Conservation (phyloP, 2,888 invertebrate species). For the Drosophila stalkeri region DNA sequence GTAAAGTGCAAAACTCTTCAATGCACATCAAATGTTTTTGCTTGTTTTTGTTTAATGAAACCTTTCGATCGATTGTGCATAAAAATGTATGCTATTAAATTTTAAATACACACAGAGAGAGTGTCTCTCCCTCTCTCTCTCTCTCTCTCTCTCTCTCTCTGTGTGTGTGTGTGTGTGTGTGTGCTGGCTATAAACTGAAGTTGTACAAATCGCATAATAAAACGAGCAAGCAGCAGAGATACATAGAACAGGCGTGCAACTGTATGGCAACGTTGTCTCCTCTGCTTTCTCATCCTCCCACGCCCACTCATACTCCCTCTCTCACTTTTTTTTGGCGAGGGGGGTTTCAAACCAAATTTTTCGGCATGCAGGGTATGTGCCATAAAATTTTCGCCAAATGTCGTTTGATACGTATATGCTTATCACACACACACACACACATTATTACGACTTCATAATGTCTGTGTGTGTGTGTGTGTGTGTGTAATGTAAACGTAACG, state of each 20-base stretch:
- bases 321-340: conserved; percentile 3
- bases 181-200: conserved; percentile 76
- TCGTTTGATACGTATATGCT: conserved; percentile 78
- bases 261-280: conserved; percentile 17
- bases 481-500: conserved; percentile 61
- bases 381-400: conserved; percentile 79
- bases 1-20: background rate
- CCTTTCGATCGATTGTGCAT: conserved; percentile 75
- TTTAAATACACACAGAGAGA: conserved; percentile 69
- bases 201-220: conserved; percentile 80
- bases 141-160: no score
- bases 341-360: conserved; percentile 61
- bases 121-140: conserved; percentile 11
- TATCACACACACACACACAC: conserved; percentile 66
- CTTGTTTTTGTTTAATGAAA: conserved; percentile 59
- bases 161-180: background rate
- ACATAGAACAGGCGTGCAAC: conserved; percentile 53
- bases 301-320: background rate
- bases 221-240: conserved; percentile 61
- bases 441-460: conserved; percentile 62
- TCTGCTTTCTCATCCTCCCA: background rate
- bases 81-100: conserved; percentile 78
- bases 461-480: conserved; percentile 42
- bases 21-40: background rate
- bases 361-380: conserved; percentile 56